phyloP scores from a whole-genome alignment of 64 coral and sea anemone species.

The Trachythela sp. region DNA sequence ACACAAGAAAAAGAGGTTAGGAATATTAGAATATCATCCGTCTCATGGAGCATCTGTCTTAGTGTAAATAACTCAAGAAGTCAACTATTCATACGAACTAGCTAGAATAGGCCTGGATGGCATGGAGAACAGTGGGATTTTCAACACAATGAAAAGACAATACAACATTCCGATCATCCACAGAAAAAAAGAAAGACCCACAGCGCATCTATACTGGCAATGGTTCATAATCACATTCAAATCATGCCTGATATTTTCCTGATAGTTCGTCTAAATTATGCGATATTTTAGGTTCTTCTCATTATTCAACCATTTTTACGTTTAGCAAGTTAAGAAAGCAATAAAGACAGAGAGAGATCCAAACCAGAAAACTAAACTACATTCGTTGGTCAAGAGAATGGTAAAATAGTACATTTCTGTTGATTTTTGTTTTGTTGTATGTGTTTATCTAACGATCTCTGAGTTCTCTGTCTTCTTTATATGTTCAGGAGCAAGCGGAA shows the following conservation, averaged over 20 bases:
- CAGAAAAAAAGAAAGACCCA: too few species aligned
- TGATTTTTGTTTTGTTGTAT: not conserved
- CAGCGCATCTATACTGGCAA: too few species aligned
- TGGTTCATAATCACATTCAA: too few species aligned
- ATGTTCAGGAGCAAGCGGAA: constrained; percentile 71
- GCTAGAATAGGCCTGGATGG: too few species aligned
- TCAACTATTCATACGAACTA: too few species aligned
- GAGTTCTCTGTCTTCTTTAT: not conserved
- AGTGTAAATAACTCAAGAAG: too few species aligned
- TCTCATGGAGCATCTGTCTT: too few species aligned
- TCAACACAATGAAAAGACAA: too few species aligned
- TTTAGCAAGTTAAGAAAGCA: constrained; percentile 44
- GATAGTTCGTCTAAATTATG: too few species aligned
- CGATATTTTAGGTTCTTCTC: too few species aligned
- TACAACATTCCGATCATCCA: too few species aligned
- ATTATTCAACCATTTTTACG: not conserved
- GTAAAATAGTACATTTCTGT: constrained; percentile 22
- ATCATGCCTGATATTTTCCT: not conserved
- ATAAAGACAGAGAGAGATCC: constrained; percentile 62
- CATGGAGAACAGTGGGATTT: too few species aligned
- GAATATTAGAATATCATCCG: not conserved
- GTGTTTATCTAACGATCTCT: not conserved
- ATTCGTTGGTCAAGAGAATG: constrained; percentile 63
- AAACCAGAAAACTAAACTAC: constrained; percentile 48
- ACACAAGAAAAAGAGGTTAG: constrained; percentile 64